Base-by-base conservation (phyloP, 2,888 invertebrate species). In the Microctonus aethiopoides region DNA sequence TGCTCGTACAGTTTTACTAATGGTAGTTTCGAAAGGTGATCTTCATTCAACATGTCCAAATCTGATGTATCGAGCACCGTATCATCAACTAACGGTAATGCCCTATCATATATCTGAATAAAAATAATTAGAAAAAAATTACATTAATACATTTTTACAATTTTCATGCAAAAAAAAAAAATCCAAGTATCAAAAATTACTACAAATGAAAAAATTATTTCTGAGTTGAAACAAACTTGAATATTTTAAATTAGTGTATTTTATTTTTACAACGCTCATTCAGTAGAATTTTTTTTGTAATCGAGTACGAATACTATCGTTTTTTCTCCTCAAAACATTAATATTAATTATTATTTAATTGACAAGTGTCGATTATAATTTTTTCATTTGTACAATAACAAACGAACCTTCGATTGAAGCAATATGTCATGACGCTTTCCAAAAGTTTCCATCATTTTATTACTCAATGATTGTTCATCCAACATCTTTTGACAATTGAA, bases 401-500 rank as follows among this genome's bases (percentile, higher is more conserved):
- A 24, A 64, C 74, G 73, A 57, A 95, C 95, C 92, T 97, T 98
- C 89, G 97, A 96, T 84, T 95, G 94, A 76, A 95, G 91, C 41
- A 98, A 89, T 67, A 97, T 91, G 78, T 93, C 93, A 87, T 97
- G 96, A 1, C 96, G 88, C 80, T 97, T 95, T 81, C 93, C 93
- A 82, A 92, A 92, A 84, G 94, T 93, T 87, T 97, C 96, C 79
- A 96, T 92, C 87, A 93, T 93, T 2, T 92, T 89, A 86, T 96
- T 96, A 59, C 93, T 46, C 0, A 46, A 46, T 16, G n/a, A 3
- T 7, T 46, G 9, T 39, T n/a, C n/a, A 46, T 46, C 7, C 87
- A 67, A 89, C 89, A 0, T 93, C 90, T 61, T 93, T 90, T 78
- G 54, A 54, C 92, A 91, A 83, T 97, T 96, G 95, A 94, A 3